These are phyloP conservation scores for Cercocebus atys DNA, from an alignment of 2,113 vertebrate species.

Conservation along the genomic window DNA sequence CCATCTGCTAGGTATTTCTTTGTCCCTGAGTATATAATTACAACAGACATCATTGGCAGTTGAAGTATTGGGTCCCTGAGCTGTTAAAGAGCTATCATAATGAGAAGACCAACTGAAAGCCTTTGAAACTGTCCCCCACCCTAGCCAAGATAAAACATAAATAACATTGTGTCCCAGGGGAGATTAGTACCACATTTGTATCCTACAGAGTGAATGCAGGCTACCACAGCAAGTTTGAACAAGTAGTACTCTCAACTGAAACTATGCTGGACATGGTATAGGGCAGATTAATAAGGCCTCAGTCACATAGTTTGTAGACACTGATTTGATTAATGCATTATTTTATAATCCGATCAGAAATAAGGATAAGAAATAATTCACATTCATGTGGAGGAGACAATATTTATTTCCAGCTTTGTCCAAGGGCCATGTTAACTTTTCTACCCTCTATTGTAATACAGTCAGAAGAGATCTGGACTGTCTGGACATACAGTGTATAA, in stretches of 20 bases:
- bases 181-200: neutral
- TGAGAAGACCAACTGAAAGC: neutral
- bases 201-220: neutral
- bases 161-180: neutral
- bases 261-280: neutral
- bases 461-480: neutral
- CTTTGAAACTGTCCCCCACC: neutral
- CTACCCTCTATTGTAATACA: neutral
- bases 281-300: neutral
- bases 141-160: neutral
- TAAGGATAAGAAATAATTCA: neutral
- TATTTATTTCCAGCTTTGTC: conserved; percentile 25
- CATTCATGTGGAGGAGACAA: neutral
- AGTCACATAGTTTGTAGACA: neutral
- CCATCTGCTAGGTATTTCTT: neutral
- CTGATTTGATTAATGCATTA: neutral
- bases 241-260: neutral
- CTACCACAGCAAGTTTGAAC: neutral
- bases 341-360: neutral
- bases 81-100: neutral
- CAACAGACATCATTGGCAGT: neutral
- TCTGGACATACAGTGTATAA: neutral
- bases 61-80: neutral
- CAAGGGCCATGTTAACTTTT: neutral
- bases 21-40: neutral